Conservation (phyloP, 2,888 invertebrate species). For the Abrostola tripartita region DNA sequence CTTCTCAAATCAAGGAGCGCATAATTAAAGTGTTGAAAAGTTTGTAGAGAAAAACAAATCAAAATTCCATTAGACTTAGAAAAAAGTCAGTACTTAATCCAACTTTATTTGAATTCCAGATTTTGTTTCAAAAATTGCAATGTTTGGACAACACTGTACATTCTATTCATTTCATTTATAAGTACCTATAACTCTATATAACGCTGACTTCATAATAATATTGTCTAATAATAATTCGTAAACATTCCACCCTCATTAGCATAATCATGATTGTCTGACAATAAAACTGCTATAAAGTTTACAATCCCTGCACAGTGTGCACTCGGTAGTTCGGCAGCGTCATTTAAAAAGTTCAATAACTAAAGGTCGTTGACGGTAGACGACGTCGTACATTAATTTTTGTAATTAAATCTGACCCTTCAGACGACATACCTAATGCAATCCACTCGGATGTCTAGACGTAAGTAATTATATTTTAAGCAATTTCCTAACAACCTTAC, state of each 20-base stretch:
- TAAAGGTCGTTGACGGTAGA: slow-evolving; percentile 40
- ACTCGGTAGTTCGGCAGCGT: slow-evolving; percentile 29
- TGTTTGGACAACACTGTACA: background rate
- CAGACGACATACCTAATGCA: slow-evolving; percentile 24
- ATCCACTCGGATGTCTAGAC: slow-evolving; percentile 48
- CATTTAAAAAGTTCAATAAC: slow-evolving; percentile 39
- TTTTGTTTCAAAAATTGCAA: background rate
- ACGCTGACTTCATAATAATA: background rate
- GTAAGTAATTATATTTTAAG: slow-evolving; percentile 49
- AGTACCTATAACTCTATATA: background rate
- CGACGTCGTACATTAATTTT: slow-evolving; percentile 57
- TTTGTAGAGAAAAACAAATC: background rate
- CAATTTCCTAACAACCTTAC: slow-evolving; percentile 41
- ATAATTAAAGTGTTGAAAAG: slow-evolving; percentile 11
- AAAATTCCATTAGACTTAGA: background rate
- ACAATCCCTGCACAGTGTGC: slow-evolving; percentile 42
- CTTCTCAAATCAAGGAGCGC: slow-evolving; percentile 26
- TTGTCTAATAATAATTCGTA: slow-evolving; percentile 6
- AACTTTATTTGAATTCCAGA: no score
- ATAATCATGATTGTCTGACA: slow-evolving; percentile 39
- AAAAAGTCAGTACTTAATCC: no score
- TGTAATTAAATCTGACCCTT: slow-evolving; percentile 61
- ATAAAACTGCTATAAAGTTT: slow-evolving; percentile 49
- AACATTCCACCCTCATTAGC: slow-evolving; percentile 39
- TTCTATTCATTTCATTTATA: no score